Base-by-base conservation (phyloP, 2,888 invertebrate genomes). In the Noctua janthe region DNA sequence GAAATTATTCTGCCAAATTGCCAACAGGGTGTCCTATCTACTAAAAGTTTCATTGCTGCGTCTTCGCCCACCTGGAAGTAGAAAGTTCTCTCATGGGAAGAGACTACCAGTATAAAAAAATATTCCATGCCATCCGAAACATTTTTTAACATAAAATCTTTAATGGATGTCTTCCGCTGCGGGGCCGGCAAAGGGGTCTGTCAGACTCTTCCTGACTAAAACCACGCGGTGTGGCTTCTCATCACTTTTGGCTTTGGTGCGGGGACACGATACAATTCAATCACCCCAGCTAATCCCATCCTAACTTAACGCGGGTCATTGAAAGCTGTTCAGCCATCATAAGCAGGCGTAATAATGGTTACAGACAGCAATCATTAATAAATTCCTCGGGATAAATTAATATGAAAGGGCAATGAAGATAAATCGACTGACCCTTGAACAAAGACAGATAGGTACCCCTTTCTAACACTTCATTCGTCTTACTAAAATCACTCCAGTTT, bases 401-500 rank as follows among this genome's bases (percentile, higher is more conserved):
- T 13, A 11, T 59, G n/a, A 59, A n/a, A 59, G n/a, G 1, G 5
- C n/a, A n/a, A 23, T n/a, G 8, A 56, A n/a, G 11, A n/a, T n/a
- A 59, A n/a, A n/a, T 59, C 59, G 5, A 59, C 11, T n/a, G 56
- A 56, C 56, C 11, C 23, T 56, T 56, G 10, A n/a, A 56, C n/a
- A 23, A 6, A 10, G 3, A 8, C 54, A 23, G 10, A 23, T 62
- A 59, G 59, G 13, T 59, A 13, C n/a, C 13, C n/a, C 59, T 13
- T 20, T 54, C 8, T 15, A 5, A 59, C 10, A 20, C 4, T 1
- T 54, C 43, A 0, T 43, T n/a, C 20, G n/a, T 43, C 13, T 29
- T 54, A n/a, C 4, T 62, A 66, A 64, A 8, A 10, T 70, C 6
- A 35, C n/a, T 35, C 1, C 0, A 39, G 3, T 71, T 95, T 97